Evolutionary conservation across 2,113 vertebrate genomes (phyloP).

Genomic region (Marmota monax): DNA sequence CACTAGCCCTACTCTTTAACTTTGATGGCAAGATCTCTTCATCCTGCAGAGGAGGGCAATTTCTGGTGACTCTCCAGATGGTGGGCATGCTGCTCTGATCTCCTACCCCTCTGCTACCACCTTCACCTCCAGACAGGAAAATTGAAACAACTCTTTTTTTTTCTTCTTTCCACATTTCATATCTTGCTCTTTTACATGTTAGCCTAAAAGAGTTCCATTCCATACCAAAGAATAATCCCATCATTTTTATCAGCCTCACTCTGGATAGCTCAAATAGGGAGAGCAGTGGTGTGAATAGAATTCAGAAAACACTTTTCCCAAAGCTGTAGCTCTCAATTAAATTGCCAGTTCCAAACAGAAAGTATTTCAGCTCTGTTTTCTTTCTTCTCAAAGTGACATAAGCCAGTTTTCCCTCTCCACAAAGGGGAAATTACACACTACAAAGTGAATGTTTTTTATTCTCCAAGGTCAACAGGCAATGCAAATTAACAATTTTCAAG

Average conservation of each 20-base stretch:
- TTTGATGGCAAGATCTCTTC: no score
- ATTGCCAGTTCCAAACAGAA: not conserved
- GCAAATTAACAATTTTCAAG: not conserved
- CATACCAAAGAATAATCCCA: no score
- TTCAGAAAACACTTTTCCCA: not conserved
- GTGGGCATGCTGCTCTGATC: no score
- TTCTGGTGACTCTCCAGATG: fast-evolving
- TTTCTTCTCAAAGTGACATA: not conserved
- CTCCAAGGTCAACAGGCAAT: not conserved
- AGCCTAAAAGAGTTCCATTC: not conserved
- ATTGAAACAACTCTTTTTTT: not conserved
- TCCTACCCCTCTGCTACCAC: fast-evolving
- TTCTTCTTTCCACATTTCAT: not conserved
- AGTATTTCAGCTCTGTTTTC: not conserved
- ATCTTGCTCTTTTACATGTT: not conserved
- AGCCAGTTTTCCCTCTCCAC: not conserved
- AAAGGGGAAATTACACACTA: not conserved
- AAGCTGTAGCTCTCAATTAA: not conserved
- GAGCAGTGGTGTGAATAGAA: not conserved
- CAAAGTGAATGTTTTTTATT: not conserved
- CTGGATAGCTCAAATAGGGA: not conserved
- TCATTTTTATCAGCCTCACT: not conserved
- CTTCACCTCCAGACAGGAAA: not conserved
- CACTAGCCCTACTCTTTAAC: no score
- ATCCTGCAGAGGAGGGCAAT: not conserved